Evolutionary conservation across 2,113 vertebrate species (phyloP).

Genomic region (Hoplias malabaricus): DNA sequence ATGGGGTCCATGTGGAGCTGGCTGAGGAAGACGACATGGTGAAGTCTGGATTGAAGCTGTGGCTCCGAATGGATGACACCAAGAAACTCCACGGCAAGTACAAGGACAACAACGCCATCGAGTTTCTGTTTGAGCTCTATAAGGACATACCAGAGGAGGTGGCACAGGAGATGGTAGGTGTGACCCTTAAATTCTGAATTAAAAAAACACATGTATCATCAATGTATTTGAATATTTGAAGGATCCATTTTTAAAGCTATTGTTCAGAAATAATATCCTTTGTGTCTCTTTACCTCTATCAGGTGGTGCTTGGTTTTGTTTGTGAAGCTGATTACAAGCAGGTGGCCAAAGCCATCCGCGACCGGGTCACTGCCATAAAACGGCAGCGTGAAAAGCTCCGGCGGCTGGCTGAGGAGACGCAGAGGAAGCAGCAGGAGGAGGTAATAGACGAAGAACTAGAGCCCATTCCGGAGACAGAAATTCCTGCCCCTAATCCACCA

Average conservation of each 20-base stretch:
- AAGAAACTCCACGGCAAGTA: constrained; percentile 89
- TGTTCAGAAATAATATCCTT: neutral
- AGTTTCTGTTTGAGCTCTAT: constrained; percentile 92
- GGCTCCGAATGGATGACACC: constrained; percentile 89
- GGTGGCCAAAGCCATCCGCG: constrained; percentile 87
- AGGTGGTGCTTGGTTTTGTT: constrained; percentile 90
- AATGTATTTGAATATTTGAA: neutral
- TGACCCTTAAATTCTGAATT: neutral
- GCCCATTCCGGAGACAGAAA: neutral
- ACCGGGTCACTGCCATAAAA: constrained; percentile 83
- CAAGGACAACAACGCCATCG: constrained; percentile 94
- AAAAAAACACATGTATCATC: too few relatives aligned
- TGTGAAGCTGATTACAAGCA: constrained; percentile 88
- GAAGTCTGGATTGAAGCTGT: constrained; percentile 86
- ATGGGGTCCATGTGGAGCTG: constrained; percentile 86
- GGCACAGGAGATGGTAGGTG: constrained; percentile 91
- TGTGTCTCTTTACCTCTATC: neutral
- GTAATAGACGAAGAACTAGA: constrained; percentile 55
- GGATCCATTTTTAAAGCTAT: neutral
- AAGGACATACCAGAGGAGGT: constrained; percentile 93
- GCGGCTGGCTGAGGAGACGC: constrained; percentile 57
- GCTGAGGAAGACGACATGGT: constrained; percentile 86
- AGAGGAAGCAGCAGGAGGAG: constrained; percentile 36
- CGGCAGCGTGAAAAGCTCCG: constrained; percentile 83
- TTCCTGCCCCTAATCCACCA: neutral